A percentile compares a stretch with the other conserved stretches of the same genome.
phyloP scores from a whole-genome alignment of 1,140 invertebrate genomes.

The Drosophila orosa region DNA sequence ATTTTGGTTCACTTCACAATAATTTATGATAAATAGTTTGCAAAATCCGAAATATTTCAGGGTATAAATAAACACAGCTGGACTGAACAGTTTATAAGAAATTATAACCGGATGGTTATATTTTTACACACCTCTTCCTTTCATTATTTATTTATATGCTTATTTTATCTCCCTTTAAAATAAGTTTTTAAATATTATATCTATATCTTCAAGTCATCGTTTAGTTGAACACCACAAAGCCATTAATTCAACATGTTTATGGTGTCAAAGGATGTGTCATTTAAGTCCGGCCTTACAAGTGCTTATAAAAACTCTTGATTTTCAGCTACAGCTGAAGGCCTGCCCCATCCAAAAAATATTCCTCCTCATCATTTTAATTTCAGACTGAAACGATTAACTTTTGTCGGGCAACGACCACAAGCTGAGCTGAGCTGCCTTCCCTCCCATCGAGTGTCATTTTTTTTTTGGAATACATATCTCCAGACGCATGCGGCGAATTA shows the following conservation, averaged over 20 bases:
- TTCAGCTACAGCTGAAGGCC: constrained; percentile 1
- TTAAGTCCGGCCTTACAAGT: constrained; percentile 26
- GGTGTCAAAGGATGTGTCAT: constrained; percentile 28
- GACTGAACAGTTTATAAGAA: not conserved
- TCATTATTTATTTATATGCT: not conserved
- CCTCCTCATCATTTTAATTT: constrained; percentile 27
- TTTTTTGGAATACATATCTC: constrained; percentile 34
- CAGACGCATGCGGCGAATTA: constrained; percentile 56
- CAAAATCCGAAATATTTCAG: not conserved
- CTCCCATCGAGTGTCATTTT: constrained; percentile 43
- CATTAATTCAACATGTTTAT: constrained; percentile 19
- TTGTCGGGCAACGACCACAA: constrained; percentile 64
- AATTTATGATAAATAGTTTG: constrained; percentile 11
- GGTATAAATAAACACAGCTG: not conserved
- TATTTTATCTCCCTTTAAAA: not conserved
- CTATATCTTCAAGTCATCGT: not conserved
- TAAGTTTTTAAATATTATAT: not conserved
- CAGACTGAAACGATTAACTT: constrained; percentile 54
- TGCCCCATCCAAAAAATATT: not conserved
- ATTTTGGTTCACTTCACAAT: not conserved
- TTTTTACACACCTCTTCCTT: not conserved
- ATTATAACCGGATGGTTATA: not conserved
- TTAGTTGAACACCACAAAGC: constrained; percentile 13
- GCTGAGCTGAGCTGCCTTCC: constrained; percentile 52
- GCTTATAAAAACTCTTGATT: constrained; percentile 21